phyloP scores from a whole-genome alignment of 2,113 vertebrate species.

The Lepisosteus osseus region DNA sequence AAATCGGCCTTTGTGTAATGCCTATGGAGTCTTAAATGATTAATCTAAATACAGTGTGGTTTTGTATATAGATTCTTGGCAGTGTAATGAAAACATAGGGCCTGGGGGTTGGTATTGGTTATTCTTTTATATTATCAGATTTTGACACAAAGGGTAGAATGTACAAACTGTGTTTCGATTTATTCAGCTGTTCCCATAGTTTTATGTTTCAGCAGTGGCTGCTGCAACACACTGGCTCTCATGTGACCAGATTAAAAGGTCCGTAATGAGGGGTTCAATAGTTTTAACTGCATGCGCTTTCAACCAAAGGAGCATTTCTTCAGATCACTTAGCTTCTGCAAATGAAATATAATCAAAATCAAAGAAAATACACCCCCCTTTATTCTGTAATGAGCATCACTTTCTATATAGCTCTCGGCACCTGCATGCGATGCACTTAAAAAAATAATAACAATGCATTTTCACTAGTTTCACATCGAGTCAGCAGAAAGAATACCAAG shows the following conservation, averaged over 20 bases:
- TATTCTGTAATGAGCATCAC: too few species aligned
- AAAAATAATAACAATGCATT: too few species aligned
- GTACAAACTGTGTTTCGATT: constrained; percentile 52
- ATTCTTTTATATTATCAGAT: constrained; percentile 51
- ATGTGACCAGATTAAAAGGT: constrained; percentile 50
- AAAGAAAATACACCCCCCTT: too few species aligned
- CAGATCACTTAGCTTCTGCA: constrained; percentile 8
- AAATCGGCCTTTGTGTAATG: background rate
- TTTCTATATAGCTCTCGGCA: too few species aligned
- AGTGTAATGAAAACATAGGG: constrained; percentile 48
- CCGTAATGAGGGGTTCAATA: constrained; percentile 39
- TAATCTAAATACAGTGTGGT: constrained; percentile 17
- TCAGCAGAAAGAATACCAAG: too few species aligned
- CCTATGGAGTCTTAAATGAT: background rate
- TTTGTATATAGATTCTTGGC: constrained; percentile 40
- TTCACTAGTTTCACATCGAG: too few species aligned
- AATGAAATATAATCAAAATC: background rate
- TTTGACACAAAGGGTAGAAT: constrained; percentile 49
- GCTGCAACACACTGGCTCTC: constrained; percentile 46
- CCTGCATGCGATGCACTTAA: too few species aligned
- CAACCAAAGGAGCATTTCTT: constrained; percentile 17
- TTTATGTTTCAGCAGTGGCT: constrained; percentile 53
- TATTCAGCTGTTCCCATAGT: constrained; percentile 59
- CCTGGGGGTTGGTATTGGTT: constrained; percentile 32
- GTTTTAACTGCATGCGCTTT: constrained; percentile 31